phyloP scores from a whole-genome alignment of 1,140 invertebrate species.

The Halyomorpha halys region DNA sequence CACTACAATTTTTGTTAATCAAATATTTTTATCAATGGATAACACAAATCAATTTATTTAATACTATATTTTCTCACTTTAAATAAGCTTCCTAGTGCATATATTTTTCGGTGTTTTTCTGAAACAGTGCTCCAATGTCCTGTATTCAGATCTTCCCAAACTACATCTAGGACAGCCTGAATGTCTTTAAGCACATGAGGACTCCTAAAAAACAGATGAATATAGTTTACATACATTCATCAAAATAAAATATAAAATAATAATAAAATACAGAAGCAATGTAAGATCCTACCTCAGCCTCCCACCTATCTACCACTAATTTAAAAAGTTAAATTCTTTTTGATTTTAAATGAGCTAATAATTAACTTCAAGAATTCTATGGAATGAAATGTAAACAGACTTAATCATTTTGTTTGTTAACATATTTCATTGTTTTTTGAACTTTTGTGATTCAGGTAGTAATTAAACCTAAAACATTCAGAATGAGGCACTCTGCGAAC shows the following conservation, averaged over 20 bases:
- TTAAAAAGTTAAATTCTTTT: too few relatives aligned
- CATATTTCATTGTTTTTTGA: too few relatives aligned
- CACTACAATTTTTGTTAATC: background rate
- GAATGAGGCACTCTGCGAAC: too few relatives aligned
- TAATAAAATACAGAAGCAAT: too few relatives aligned
- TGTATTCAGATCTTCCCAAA: slow-evolving; percentile 71
- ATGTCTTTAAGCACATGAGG: slow-evolving; percentile 7
- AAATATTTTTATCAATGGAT: background rate
- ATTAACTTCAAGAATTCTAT: too few relatives aligned
- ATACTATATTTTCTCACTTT: slow-evolving; percentile 38
- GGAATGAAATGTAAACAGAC: too few relatives aligned
- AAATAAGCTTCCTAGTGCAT: slow-evolving; percentile 49
- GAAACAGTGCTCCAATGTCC: slow-evolving; percentile 75
- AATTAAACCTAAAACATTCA: too few relatives aligned
- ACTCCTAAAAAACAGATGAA: slow-evolving; percentile 15
- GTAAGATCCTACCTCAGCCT: too few relatives aligned
- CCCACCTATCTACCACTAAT: too few relatives aligned
- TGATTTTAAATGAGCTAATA: too few relatives aligned
- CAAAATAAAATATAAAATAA: slow-evolving; percentile 2
- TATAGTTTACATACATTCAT: background rate
- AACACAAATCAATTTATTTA: slow-evolving; percentile 3
- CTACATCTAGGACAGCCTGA: slow-evolving; percentile 53
- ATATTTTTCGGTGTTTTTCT: slow-evolving; percentile 45
- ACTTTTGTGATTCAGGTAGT: too few relatives aligned
- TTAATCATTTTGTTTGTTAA: too few relatives aligned